Conservation (phyloP, 2,113 vertebrate genomes). For the Pipa parva region DNA sequence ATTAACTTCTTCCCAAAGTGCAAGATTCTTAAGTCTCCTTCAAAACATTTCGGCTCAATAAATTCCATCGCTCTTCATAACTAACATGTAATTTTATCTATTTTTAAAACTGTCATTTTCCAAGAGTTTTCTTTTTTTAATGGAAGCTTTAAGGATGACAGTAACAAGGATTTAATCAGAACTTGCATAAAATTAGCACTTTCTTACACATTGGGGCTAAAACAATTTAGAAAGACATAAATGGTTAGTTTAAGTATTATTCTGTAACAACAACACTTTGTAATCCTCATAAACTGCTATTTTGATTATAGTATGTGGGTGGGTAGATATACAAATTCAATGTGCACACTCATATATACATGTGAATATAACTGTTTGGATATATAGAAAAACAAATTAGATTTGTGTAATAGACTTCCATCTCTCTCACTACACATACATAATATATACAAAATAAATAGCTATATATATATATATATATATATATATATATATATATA, state of each 20-base stretch:
- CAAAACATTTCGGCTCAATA: slow-evolving; percentile 89
- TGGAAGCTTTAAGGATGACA: slow-evolving; percentile 90
- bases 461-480: too few species aligned
- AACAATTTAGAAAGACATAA: slow-evolving; percentile 86
- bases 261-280: slow-evolving; percentile 81
- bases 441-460: too few species aligned
- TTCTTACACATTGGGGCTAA: slow-evolving; percentile 87
- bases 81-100: slow-evolving; percentile 94
- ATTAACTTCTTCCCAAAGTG: slow-evolving; percentile 96
- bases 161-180: slow-evolving; percentile 94
- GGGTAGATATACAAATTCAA: slow-evolving; percentile 21
- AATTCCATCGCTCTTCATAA: slow-evolving; percentile 89
- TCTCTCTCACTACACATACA: too few species aligned
- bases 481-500: too few species aligned
- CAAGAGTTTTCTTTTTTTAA: slow-evolving; percentile 90
- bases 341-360: too few species aligned
- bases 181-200: slow-evolving; percentile 93
- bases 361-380: too few species aligned
- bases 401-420: too few species aligned
- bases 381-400: too few species aligned
- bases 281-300: slow-evolving; percentile 65
- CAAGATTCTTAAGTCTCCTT: slow-evolving; percentile 88
- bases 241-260: slow-evolving; percentile 87
- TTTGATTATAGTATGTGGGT: not conserved
- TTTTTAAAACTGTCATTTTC: slow-evolving; percentile 97